Conservation (phyloP, 2,888 invertebrate genomes). For the Exocentrus adspersus region DNA sequence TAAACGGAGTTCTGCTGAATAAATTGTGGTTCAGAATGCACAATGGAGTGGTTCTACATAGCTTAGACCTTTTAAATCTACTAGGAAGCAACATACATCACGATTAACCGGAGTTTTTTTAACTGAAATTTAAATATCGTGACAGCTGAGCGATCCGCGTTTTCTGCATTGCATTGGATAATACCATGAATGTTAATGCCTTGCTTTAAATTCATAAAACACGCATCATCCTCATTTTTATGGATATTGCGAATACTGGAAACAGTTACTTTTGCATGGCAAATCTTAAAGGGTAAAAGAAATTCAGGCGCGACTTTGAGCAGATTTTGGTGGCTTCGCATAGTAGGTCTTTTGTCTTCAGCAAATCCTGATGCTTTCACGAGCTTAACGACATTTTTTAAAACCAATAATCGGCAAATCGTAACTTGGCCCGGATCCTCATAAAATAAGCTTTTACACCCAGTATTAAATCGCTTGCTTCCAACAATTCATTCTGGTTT, state of each 20-base stretch:
- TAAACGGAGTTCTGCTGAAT: no score
- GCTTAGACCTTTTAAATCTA: no score
- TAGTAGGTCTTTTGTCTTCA: neutral
- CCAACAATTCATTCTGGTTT: constrained; percentile 6
- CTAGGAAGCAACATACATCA: no score
- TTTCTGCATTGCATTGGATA: neutral
- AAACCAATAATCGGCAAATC: constrained; percentile 4
- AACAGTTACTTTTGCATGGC: neutral
- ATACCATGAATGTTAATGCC: neutral
- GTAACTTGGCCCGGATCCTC: neutral
- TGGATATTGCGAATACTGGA: neutral
- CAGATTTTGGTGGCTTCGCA: neutral
- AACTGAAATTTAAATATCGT: neutral
- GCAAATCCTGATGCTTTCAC: constrained; percentile 5
- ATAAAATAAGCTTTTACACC: constrained; percentile 5
- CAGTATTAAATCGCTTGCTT: constrained; percentile 12
- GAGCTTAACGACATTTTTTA: constrained; percentile 5
- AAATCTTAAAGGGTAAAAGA: neutral
- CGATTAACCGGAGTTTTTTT: no score
- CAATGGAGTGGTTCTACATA: no score
- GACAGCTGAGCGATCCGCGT: neutral
- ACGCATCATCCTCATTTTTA: neutral
- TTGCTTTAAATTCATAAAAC: neutral
- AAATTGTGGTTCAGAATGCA: no score
- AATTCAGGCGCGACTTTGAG: neutral